Evolutionary conservation across 1,140 invertebrate genomes (phyloP), one percentile per base, ranked within the genome.

Genomic region (Choristoneura fumiferana): DNA sequence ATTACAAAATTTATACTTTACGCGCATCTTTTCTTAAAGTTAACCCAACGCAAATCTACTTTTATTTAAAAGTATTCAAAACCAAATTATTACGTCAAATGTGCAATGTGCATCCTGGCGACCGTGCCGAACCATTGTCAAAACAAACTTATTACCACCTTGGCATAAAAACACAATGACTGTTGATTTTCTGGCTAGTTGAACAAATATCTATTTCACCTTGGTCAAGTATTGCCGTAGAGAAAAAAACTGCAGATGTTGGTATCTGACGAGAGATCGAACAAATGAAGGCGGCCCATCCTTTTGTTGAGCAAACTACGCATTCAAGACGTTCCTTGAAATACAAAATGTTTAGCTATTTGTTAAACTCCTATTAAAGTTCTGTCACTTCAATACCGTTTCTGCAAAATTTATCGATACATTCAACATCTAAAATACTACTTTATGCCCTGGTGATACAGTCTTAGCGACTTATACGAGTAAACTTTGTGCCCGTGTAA

Each of bases 301-400:
- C 60, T 77, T 52, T 87, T 87, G 82, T 87, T 81, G 74, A 71
- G 69, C 65, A 76, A 81, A 83, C 78, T 80, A 81, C 65, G 78
- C 70, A 81, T 87, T 84, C 69, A 80, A 81, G 66, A 77, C 77
- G 71, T 89, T 89, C 84, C 60, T 70, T 79, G 85, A 89, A 89
- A 87, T 76, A 83, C 77, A 78, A 83, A 88, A 85, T 81, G 78
- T 79, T 88, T 86, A 84, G 82, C 72, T 85, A 87, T 88, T 87
- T 87, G 84, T 89, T 84, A 86, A 84, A 84, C 68, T 84, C 76
- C 78, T 77, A 87, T 87, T 87, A 82, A 49, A 76, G 79, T 71
- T 81, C 65, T 84, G 82, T 83, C 82, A 86, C 78, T 82, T 80
- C 72, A 74, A 61, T 65, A 63, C 61, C 61, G 59, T 61, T 62